A percentile compares a stretch with the other conserved stretches of the same genome.
Evolutionary conservation across 2,113 vertebrate species (phyloP).

Genomic region (Gallinago media): DNA sequence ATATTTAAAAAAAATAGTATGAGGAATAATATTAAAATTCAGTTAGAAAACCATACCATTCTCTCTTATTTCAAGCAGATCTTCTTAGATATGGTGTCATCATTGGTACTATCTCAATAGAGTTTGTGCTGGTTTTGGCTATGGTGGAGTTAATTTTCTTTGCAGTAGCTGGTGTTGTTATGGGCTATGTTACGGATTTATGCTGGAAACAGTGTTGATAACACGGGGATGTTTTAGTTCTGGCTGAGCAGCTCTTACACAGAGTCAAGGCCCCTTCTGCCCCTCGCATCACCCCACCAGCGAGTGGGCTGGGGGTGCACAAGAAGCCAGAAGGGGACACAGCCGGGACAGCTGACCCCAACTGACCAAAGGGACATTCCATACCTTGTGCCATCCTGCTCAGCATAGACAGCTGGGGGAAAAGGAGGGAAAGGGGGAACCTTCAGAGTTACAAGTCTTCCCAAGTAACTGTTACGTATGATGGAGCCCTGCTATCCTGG

Average conservation of each 20-base stretch:
- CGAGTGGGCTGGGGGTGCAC: no score
- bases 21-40: background rate
- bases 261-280: background rate
- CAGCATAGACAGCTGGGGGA: no score
- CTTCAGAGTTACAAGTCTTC: background rate
- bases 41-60: background rate
- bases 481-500: background rate
- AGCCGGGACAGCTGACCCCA: background rate
- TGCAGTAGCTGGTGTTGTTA: background rate
- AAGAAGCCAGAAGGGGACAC: background rate
- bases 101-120: background rate
- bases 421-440: background rate
- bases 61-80: background rate
- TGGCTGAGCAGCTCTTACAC: no score
- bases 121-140: background rate
- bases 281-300: background rate
- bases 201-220: no score
- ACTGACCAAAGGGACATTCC: background rate
- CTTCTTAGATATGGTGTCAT: background rate
- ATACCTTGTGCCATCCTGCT: no score
- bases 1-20: background rate
- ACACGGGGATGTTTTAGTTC: no score
- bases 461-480: background rate
- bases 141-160: background rate
- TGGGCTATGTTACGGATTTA: background rate